phyloP scores from a whole-genome alignment of 2,888 invertebrate genomes.

The Hemistola chrysoprasaria region DNA sequence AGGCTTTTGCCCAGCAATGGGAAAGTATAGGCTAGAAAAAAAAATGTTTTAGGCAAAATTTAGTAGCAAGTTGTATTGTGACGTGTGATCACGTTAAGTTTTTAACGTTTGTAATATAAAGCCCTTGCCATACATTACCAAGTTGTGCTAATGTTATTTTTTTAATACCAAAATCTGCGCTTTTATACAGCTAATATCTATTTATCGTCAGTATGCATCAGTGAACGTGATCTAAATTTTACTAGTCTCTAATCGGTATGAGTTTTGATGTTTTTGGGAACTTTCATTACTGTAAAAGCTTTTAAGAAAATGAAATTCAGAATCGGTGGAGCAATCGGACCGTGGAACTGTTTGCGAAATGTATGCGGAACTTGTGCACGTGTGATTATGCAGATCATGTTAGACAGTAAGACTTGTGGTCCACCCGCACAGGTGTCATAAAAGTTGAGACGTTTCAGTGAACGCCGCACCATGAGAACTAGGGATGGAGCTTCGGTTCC shows the following conservation, averaged over 20 bases:
- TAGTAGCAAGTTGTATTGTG: too few relatives aligned
- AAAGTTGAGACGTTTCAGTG: slow-evolving; percentile 8
- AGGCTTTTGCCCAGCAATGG: too few relatives aligned
- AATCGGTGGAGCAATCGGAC: slow-evolving; percentile 6
- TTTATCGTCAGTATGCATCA: slow-evolving; percentile 12
- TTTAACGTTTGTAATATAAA: too few relatives aligned
- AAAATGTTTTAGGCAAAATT: too few relatives aligned
- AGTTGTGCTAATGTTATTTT: too few relatives aligned
- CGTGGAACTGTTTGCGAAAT: slow-evolving; percentile 3
- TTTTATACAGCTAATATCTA: too few relatives aligned
- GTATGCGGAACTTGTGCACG: background rate
- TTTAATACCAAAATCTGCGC: too few relatives aligned
- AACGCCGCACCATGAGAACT: background rate
- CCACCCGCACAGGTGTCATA: slow-evolving; percentile 4
- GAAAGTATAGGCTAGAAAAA: too few relatives aligned
- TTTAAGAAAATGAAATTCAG: slow-evolving; percentile 17
- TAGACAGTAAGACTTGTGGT: background rate
- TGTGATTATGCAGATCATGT: slow-evolving; percentile 7
- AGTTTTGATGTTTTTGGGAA: slow-evolving; percentile 11
- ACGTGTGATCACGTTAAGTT: too few relatives aligned
- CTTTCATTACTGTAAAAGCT: slow-evolving; percentile 20
- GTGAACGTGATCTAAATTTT: slow-evolving; percentile 20
- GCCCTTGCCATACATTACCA: too few relatives aligned
- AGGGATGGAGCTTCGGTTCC: too few relatives aligned
- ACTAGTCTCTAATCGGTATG: slow-evolving; percentile 8